Evolutionary conservation across 2,113 vertebrate genomes (phyloP).

Genomic region (Hylia prasina): DNA sequence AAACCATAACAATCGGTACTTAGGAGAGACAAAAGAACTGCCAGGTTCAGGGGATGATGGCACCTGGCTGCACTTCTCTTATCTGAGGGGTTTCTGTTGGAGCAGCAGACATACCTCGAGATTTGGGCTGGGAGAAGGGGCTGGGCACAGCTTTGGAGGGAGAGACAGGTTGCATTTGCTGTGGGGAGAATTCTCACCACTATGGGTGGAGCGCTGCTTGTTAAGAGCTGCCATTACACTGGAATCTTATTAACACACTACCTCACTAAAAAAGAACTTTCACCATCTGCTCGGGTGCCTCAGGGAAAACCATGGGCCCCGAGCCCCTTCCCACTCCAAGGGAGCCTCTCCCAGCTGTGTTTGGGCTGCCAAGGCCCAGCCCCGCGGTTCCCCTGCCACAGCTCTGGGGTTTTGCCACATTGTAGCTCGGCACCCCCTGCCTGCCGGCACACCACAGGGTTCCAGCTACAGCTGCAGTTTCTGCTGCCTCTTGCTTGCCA

Average conservation of each 20-base stretch:
- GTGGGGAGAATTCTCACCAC: neutral
- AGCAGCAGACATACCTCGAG: too few relatives aligned
- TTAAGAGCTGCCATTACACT: neutral
- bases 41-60: too few relatives aligned
- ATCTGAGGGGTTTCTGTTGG: neutral
- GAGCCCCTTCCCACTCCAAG: neutral
- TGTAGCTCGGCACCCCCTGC: too few relatives aligned
- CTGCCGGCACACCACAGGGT: too few relatives aligned
- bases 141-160: neutral
- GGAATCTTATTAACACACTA: neutral
- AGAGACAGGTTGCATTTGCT: too few relatives aligned
- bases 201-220: neutral
- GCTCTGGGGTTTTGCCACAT: too few relatives aligned
- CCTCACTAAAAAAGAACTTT: neutral
- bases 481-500: too few relatives aligned
- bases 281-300: neutral
- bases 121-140: neutral
- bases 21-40: neutral
- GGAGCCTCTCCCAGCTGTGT: neutral
- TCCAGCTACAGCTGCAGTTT: too few relatives aligned
- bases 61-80: neutral
- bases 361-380: neutral
- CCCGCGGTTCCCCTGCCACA: too few relatives aligned
- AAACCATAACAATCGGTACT: fast-evolving
- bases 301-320: neutral